These are phyloP conservation scores for Lottia scabra DNA, from an alignment of 2,888 invertebrate species.

Conservation along the genomic window DNA sequence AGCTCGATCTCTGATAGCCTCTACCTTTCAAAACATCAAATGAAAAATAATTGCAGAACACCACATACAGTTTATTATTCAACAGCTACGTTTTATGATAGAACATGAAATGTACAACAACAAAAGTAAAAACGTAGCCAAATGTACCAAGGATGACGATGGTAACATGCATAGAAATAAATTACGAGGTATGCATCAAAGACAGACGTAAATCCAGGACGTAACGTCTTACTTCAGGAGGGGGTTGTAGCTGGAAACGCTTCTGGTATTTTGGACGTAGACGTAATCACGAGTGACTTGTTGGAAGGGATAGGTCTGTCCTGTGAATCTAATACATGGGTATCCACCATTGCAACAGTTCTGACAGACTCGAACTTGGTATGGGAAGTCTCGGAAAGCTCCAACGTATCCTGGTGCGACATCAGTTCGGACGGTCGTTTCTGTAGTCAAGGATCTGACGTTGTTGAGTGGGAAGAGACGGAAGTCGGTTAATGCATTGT, in stretches of 20 bases:
- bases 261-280: not conserved
- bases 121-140: too few species aligned
- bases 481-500: conserved; percentile 13
- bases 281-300: not conserved
- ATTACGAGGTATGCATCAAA: too few species aligned
- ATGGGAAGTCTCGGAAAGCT: not conserved
- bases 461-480: conserved; percentile 3
- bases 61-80: too few species aligned
- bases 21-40: too few species aligned
- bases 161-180: too few species aligned
- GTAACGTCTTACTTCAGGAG: too few species aligned
- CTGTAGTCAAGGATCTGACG: not conserved
- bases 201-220: too few species aligned
- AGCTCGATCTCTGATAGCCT: too few species aligned
- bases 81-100: too few species aligned
- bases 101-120: too few species aligned
- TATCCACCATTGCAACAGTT: not conserved
- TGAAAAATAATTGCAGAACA: too few species aligned
- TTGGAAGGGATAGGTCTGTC: not conserved
- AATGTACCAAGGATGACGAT: too few species aligned
- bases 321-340: not conserved
- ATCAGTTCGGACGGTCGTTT: not conserved
- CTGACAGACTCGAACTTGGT: not conserved
- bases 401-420: not conserved
- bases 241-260: not conserved